phyloP scores from a whole-genome alignment of 1,140 invertebrate genomes.

The Bombus confusus region DNA sequence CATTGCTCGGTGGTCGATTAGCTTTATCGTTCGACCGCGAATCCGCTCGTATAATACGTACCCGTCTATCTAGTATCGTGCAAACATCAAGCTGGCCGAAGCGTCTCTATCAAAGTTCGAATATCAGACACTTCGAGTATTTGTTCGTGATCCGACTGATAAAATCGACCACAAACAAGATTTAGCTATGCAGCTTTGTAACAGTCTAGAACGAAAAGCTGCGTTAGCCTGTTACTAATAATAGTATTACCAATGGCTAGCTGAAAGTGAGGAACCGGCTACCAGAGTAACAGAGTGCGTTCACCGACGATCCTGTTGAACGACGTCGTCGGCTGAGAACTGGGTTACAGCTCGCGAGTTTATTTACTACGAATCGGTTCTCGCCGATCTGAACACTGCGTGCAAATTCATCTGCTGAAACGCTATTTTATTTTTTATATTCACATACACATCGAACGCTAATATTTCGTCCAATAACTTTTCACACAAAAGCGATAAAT shows the following conservation, averaged over 20 bases:
- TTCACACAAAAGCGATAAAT: slow-evolving; percentile 29
- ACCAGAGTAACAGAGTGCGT: slow-evolving; percentile 55
- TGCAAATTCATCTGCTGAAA: slow-evolving; percentile 21
- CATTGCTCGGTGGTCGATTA: slow-evolving; percentile 21
- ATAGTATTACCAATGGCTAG: slow-evolving; percentile 52
- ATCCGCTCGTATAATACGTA: not conserved
- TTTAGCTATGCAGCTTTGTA: not conserved
- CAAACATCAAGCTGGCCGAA: not conserved
- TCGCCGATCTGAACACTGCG: slow-evolving; percentile 3
- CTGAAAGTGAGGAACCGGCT: slow-evolving; percentile 42
- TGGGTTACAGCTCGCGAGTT: slow-evolving; percentile 57
- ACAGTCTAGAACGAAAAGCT: not conserved
- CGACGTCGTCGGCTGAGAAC: slow-evolving; percentile 53
- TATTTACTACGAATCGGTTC: slow-evolving; percentile 43
- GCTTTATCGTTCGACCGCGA: slow-evolving; percentile 14
- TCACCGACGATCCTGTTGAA: slow-evolving; percentile 55
- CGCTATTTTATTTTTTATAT: not conserved
- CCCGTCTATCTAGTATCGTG: not conserved
- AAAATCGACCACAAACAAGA: not conserved
- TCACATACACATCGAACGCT: not conserved
- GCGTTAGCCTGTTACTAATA: slow-evolving; percentile 34
- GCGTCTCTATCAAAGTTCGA: not conserved
- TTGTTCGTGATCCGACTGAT: not conserved
- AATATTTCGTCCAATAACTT: not conserved
- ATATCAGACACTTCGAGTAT: not conserved